A percentile compares a stretch with the other conserved stretches of the same genome.
These are phyloP conservation scores for Prietella phreatophila DNA, from an alignment of 2,113 vertebrate genomes.

Conservation along the genomic window DNA sequence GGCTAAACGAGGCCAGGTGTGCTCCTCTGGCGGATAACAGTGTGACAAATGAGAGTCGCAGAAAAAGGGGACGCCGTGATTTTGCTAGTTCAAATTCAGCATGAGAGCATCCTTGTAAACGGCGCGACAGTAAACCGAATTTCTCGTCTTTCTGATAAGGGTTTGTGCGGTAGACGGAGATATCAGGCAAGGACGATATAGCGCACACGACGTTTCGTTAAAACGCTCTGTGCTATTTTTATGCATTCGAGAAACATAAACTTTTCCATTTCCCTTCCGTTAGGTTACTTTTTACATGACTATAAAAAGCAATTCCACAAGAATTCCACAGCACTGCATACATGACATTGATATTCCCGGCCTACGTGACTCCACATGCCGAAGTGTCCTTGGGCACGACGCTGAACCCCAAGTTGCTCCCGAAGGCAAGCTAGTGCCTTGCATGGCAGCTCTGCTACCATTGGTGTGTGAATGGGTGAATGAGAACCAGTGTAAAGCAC, in stretches of 20 bases:
- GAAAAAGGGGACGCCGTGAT: background rate
- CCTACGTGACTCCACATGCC: too few relatives aligned
- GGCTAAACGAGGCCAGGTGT: conserved; percentile 40
- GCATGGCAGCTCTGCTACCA: too few relatives aligned
- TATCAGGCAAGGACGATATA: background rate
- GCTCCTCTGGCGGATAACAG: conserved; percentile 23
- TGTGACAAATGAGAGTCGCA: conserved; percentile 28
- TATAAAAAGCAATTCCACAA: background rate
- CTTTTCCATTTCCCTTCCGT: background rate
- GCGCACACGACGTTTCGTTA: background rate
- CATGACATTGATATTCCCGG: background rate
- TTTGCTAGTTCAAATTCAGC: conserved; percentile 1
- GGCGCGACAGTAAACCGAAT: background rate
- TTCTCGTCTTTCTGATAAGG: background rate
- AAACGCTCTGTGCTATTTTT: background rate
- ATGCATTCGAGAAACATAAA: background rate
- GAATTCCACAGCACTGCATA: background rate
- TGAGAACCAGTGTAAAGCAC: too few relatives aligned
- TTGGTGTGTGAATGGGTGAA: too few relatives aligned
- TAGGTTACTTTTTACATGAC: background rate
- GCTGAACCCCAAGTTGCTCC: too few relatives aligned
- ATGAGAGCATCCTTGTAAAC: background rate
- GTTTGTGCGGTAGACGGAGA: background rate
- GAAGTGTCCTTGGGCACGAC: too few relatives aligned
- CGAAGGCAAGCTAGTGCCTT: too few relatives aligned